Evolutionary conservation across 2,113 vertebrate species (phyloP).

Genomic region (Uropsilus gracilis): DNA sequence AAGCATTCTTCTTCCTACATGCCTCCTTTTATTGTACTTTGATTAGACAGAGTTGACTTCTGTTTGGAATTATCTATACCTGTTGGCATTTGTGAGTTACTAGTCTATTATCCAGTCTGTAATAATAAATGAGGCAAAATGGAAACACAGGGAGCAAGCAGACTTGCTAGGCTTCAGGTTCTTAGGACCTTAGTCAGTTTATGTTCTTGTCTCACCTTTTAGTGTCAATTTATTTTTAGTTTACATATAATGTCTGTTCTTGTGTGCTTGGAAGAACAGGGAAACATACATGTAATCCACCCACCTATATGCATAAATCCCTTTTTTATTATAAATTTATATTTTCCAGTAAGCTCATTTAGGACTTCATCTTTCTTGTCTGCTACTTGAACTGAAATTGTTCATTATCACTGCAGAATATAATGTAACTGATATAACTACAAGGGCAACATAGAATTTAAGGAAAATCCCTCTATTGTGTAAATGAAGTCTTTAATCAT

Average conservation of each 20-base stretch:
- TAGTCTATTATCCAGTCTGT: background rate
- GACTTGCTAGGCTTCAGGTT: background rate
- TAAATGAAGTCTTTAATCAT: background rate
- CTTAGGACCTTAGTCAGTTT: background rate
- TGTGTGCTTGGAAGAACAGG: background rate
- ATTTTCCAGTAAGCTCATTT: background rate
- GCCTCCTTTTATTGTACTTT: background rate
- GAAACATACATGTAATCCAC: background rate
- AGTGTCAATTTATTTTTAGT: background rate
- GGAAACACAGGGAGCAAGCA: background rate
- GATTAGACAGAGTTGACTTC: background rate
- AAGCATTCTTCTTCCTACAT: background rate
- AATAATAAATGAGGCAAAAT: background rate
- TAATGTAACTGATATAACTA: background rate
- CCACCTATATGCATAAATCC: background rate
- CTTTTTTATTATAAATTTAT: background rate
- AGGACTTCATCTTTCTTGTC: background rate
- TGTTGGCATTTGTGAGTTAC: background rate
- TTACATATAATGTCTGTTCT: background rate
- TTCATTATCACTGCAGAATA: background rate
- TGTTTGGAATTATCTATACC: background rate
- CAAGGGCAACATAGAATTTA: background rate
- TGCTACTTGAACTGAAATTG: background rate
- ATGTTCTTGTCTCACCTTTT: background rate
- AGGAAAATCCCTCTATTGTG: background rate